These are phyloP conservation scores for Chrysopilus asiliformis DNA, from an alignment of 2,888 invertebrate species.

Conservation along the genomic window DNA sequence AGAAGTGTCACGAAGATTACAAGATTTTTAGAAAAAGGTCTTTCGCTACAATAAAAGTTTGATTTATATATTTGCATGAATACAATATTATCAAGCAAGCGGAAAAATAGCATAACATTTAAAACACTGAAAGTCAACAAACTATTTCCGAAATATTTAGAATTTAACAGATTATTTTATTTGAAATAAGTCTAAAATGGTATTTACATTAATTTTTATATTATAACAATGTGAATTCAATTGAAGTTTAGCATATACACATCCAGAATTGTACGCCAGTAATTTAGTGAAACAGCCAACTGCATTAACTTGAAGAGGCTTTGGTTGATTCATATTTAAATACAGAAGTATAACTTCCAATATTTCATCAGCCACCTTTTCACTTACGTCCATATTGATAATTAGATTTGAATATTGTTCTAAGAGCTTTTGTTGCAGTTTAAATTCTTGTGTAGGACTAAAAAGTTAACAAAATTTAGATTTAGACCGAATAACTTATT, in stretches of 20 bases:
- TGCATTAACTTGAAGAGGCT: slow-evolving; percentile 23
- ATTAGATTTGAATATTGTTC: slow-evolving; percentile 24
- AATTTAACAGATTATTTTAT: no score
- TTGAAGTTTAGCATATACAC: slow-evolving; percentile 28
- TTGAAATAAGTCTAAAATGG: no score
- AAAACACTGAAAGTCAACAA: no score
- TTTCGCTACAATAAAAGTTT: no score
- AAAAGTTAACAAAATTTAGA: background rate
- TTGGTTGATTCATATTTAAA: slow-evolving; percentile 25
- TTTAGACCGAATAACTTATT: background rate
- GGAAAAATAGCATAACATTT: no score
- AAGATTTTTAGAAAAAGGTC: no score
- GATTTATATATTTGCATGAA: no score
- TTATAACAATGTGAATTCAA: no score
- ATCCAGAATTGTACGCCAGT: slow-evolving; percentile 25
- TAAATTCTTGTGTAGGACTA: slow-evolving; percentile 30
- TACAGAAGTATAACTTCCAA: slow-evolving; percentile 23
- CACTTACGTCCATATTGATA: slow-evolving; percentile 25
- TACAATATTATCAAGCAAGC: no score
- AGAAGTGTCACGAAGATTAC: no score
- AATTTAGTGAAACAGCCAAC: slow-evolving; percentile 22
- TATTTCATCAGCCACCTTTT: slow-evolving; percentile 27
- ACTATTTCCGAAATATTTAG: no score
- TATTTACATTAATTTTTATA: no score
- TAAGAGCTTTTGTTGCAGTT: slow-evolving; percentile 28